Base-by-base conservation (phyloP, 2,888 invertebrate species). In the Cheilosia vernalis region DNA sequence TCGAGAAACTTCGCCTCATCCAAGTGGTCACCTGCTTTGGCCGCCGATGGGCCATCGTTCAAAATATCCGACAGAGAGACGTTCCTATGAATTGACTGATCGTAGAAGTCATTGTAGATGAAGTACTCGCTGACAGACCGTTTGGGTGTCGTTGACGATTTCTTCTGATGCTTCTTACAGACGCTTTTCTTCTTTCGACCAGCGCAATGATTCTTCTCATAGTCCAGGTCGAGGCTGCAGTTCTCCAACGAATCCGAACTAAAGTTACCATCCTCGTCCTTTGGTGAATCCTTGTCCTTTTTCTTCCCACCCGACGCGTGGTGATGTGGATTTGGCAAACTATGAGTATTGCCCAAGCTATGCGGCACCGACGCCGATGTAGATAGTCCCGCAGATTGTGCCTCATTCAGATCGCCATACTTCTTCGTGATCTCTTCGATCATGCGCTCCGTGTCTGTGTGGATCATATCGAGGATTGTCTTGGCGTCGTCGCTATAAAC, bases 241-340 rank as follows among this genome's bases (percentile, higher is more conserved):
- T 95, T 96, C 91, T 96, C 96, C 66, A 96, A 91, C 0, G 96
- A 96, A 92, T 96, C 96, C 0, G 96, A 96, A 63, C 96, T 96
- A 88, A 96, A 96, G 88, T 95, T 95, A 0, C 94, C 95, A 55
- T 95, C 95, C 0, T 95, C 95, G 76, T 93, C 91, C 0, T 89
- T 88, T 56, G 90, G 84, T 17, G 87, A 86, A 13, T 76, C 76
- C 9, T 86, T 67, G 55, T 88, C 87, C 37, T 76, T 87, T 27
- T 80, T 87, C 56, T 72, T 49, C 37, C 70, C 40, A 56, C 61
- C 40, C 40, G 53, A n/a, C n/a, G 33, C 15, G 47, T 82, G 56
- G 27, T 72, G 60, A 30, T 60, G 76, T 10, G 76, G 85, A 19
- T 77, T 61, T 3, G 81, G 76, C 40, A 80, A 40, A 37, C 80